Evolutionary conservation across 2,888 invertebrate genomes (phyloP), one percentile per base, ranked within the genome.

Genomic region (Parelbella ahira): DNA sequence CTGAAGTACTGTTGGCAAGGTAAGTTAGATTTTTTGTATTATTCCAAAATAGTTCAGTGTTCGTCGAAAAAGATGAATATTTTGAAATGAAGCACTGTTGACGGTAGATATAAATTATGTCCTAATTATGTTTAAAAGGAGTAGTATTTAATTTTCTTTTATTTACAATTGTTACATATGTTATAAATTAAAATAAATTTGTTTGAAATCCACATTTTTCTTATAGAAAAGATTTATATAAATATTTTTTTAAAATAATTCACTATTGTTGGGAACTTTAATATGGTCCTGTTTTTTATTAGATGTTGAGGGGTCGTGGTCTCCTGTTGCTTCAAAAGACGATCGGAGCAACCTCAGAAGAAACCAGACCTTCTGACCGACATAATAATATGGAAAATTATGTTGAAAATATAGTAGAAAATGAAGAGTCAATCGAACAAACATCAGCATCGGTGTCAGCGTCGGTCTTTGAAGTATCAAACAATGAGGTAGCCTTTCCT

Each of bases 61-160:
- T 12, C n/a, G 10, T 13, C 12, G 10, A 10, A 28, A 28, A 28
- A 28, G 28, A 10, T 28, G 13, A 28, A 28, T n/a, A 28, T 28
- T 13, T 28, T 28, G 28, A 28, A 28, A 28, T 28, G 28, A 13
- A 10, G 13, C 28, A 28, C 13, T 28, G 13, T 28, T 28, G 28
- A 28, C 10, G 28, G 28, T 13, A 28, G 28, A 28, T 28, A 28
- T 28, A 28, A 28, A 28, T 13, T 28, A 3, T 13, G 28, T 28
- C 28, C 28, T 28, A 28, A 28, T 28, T 28, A 10, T 28, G 13
- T 28, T 28, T 3, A 28, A 28, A 10, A 28, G 10, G 10, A 12
- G 4, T 28, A 28, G 10, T 28, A 28, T 10, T 10, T n/a, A 28
- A n/a, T 13, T 28, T 28, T 9, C 10, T 28, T 28, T 13, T 28